phyloP scores from a whole-genome alignment of 2,888 invertebrate genomes.

The Phyllotreta striolata region DNA sequence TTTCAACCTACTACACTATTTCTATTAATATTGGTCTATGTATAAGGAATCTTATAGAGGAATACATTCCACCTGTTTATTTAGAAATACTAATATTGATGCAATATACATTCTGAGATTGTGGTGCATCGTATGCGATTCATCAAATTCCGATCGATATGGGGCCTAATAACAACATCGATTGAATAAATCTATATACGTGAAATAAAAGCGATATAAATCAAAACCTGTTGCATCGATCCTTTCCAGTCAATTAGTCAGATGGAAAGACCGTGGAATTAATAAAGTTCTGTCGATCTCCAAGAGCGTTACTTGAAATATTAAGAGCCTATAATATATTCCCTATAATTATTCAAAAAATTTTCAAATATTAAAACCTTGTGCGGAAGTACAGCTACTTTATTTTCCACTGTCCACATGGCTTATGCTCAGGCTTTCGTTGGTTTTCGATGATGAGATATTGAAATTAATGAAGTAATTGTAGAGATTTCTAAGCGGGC shows the following conservation, averaged over 20 bases:
- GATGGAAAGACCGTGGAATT: slow-evolving; percentile 31
- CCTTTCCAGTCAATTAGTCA: slow-evolving; percentile 34
- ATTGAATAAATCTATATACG: slow-evolving; percentile 24
- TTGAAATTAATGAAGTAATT: slow-evolving; percentile 19
- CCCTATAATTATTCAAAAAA: too few relatives aligned
- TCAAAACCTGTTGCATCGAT: slow-evolving; percentile 32
- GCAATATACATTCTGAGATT: neutral
- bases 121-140: slow-evolving; percentile 3
- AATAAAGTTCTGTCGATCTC: slow-evolving; percentile 26
- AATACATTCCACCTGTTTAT: too few relatives aligned
- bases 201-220: slow-evolving; percentile 30
- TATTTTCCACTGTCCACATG: neutral
- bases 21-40: too few relatives aligned
- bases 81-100: too few relatives aligned
- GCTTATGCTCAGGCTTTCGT: neutral
- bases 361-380: too few relatives aligned
- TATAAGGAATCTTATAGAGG: too few relatives aligned
- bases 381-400: too few relatives aligned
- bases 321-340: too few relatives aligned
- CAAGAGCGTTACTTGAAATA: neutral
- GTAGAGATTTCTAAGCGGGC: slow-evolving; percentile 7
- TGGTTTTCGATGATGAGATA: slow-evolving; percentile 19
- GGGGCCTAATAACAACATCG: slow-evolving; percentile 21
- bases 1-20: too few relatives aligned
- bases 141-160: slow-evolving; percentile 11